A percentile compares a stretch with the other conserved stretches of the same genome.
phyloP scores from a whole-genome alignment of 1,140 invertebrate species.

The Heliothis subflexa region DNA sequence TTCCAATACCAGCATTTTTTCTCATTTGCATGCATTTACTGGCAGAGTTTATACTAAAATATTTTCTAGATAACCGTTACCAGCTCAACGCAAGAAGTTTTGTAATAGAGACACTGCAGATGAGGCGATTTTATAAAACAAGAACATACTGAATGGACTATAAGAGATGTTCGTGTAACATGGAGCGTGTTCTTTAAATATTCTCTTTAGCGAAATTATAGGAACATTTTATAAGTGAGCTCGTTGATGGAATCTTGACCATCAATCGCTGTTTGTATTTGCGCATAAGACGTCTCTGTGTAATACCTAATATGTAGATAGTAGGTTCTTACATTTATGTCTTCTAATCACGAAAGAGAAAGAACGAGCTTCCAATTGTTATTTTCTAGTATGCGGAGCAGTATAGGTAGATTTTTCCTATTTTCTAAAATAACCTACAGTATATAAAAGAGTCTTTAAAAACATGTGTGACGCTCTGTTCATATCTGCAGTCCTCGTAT shows the following conservation, averaged over 20 bases:
- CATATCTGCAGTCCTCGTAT: too few species aligned
- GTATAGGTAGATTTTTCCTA: too few species aligned
- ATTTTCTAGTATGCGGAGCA: too few species aligned
- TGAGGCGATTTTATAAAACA: conserved; percentile 23
- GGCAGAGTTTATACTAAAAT: conserved; percentile 3
- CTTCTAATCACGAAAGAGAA: too few species aligned
- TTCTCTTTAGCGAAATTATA: conserved; percentile 1
- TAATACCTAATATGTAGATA: too few species aligned
- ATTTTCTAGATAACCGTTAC: neutral
- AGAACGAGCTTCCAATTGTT: too few species aligned
- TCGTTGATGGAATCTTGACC: neutral
- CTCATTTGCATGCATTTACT: neutral
- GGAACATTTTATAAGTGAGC: neutral
- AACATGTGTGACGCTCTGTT: neutral
- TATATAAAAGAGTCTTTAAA: neutral
- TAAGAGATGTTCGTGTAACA: conserved; percentile 1
- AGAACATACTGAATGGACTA: conserved; percentile 11
- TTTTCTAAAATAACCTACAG: too few species aligned
- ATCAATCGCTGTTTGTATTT: too few species aligned
- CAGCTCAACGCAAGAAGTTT: neutral
- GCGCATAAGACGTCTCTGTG: too few species aligned
- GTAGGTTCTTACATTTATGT: too few species aligned
- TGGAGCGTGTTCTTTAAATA: neutral
- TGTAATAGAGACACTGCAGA: conserved; percentile 9
- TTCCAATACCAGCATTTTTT: neutral